These are phyloP conservation scores for Scomber colias DNA, from an alignment of 2,113 vertebrate genomes.

Conservation along the genomic window DNA sequence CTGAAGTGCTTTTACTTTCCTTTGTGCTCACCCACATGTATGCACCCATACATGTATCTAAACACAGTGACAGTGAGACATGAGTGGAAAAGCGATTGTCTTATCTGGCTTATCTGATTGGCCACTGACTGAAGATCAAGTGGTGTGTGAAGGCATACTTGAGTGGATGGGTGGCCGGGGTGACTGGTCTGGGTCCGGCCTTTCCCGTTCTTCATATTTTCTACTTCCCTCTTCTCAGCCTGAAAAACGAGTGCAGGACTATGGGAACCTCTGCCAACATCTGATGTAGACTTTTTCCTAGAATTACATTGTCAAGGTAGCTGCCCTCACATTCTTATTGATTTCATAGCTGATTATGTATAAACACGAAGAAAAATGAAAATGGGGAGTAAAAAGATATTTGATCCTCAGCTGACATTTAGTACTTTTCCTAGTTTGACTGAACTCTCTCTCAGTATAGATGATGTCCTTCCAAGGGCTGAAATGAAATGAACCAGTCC, in stretches of 20 bases:
- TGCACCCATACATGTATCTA: neutral
- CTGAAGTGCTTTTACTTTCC: neutral
- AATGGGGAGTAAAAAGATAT: neutral
- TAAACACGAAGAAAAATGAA: neutral
- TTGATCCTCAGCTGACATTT: neutral
- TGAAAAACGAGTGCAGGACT: neutral
- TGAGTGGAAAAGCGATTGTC: neutral
- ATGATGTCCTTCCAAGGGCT: no score
- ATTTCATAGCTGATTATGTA: neutral
- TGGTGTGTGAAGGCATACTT: conserved; percentile 24
- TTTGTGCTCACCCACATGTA: neutral
- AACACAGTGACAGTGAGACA: neutral
- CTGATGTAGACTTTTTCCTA: neutral
- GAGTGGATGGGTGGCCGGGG: neutral
- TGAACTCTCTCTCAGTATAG: neutral
- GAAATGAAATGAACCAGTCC: neutral
- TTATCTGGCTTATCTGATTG: conserved; percentile 46
- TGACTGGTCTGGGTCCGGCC: conserved; percentile 5
- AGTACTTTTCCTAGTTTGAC: neutral
- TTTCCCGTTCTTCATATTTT: conserved; percentile 4
- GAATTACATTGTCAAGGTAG: neutral
- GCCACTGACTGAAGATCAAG: conserved; percentile 25
- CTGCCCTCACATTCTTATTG: neutral
- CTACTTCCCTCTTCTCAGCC: neutral
- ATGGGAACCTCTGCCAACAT: neutral